A percentile compares a stretch with the other conserved stretches of the same genome.
phyloP scores from a whole-genome alignment of 2,113 vertebrate genomes.

The Urocynchramus pylzowi region DNA sequence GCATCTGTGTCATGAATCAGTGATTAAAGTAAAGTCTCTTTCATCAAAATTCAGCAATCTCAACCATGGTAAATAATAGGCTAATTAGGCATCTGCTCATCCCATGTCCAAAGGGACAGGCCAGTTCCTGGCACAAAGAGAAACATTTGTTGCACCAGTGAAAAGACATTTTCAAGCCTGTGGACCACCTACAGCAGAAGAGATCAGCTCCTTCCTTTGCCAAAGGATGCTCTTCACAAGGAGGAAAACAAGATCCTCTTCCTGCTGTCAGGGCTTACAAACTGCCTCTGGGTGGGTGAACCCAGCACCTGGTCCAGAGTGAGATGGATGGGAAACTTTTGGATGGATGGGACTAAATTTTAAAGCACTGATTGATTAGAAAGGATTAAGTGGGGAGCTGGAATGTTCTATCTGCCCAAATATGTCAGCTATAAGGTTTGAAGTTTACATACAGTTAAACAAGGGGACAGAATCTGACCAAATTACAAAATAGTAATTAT shows the following conservation, averaged over 20 bases:
- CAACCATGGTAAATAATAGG: constrained; percentile 69
- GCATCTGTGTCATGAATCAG: constrained; percentile 57
- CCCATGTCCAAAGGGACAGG: constrained; percentile 63
- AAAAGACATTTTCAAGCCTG: constrained; percentile 38
- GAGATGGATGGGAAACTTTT: background rate
- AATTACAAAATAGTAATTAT: background rate
- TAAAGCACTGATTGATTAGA: background rate
- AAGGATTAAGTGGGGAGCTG: background rate
- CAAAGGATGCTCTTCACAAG: background rate
- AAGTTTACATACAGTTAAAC: background rate
- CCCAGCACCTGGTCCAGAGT: accelerated
- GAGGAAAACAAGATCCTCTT: background rate
- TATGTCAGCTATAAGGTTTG: background rate
- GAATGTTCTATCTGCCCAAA: background rate
- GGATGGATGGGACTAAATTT: background rate
- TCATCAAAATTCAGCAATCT: constrained; percentile 70
- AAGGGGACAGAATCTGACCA: background rate
- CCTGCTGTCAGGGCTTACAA: background rate
- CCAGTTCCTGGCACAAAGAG: constrained; percentile 61
- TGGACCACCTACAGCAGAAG: background rate
- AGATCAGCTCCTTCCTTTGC: background rate
- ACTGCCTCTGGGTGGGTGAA: background rate
- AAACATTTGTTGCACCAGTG: constrained; percentile 58
- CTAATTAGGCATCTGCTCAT: constrained; percentile 76
- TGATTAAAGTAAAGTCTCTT: constrained; percentile 63